Percentiles rank a stretch among this genome's conserved stretches.
These are phyloP conservation scores for Caenorhabditis sp. DNA, from an alignment of 2,888 invertebrate genomes.

Conservation along the genomic window DNA sequence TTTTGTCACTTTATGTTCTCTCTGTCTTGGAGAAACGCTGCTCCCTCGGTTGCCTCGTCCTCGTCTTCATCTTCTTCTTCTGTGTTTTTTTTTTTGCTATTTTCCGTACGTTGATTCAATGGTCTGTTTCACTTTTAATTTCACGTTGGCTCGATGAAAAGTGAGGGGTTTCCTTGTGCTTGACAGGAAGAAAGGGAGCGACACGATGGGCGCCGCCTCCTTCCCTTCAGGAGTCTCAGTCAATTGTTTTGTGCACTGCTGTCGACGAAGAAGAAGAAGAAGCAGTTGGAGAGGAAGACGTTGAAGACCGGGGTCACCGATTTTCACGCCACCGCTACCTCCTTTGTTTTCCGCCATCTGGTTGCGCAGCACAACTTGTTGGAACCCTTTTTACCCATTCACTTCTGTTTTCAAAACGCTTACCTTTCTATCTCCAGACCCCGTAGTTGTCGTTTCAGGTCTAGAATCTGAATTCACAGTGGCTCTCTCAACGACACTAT, in stretches of 20 bases:
- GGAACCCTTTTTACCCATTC: conserved; percentile 47
- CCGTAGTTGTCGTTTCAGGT: neutral
- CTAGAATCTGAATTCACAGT: no score
- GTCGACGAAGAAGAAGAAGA: conserved; percentile 33
- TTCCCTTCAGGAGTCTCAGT: conserved; percentile 61
- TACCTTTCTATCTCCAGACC: neutral
- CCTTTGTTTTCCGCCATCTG: conserved; percentile 48
- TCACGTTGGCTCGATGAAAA: conserved; percentile 62
- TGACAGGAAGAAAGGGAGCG: conserved; percentile 52
- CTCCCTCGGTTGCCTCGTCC: neutral
- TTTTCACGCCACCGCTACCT: conserved; percentile 67
- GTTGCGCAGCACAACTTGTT: conserved; percentile 40
- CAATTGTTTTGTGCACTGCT: conserved; percentile 64
- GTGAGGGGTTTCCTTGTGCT: conserved; percentile 62
- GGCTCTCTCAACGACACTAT: no score
- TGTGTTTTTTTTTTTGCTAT: no score
- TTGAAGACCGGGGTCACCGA: conserved; percentile 46
- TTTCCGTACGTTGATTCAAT: conserved; percentile 33
- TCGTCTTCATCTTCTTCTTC: neutral
- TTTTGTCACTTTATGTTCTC: conserved; percentile 34
- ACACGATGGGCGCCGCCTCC: conserved; percentile 61
- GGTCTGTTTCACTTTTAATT: conserved; percentile 67
- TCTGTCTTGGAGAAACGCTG: conserved; percentile 12
- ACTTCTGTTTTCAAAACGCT: conserved; percentile 30
- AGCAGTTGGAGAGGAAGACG: conserved; percentile 19